Evolutionary conservation across 2,113 vertebrate genomes (phyloP).

Genomic region (Verasper variegatus): DNA sequence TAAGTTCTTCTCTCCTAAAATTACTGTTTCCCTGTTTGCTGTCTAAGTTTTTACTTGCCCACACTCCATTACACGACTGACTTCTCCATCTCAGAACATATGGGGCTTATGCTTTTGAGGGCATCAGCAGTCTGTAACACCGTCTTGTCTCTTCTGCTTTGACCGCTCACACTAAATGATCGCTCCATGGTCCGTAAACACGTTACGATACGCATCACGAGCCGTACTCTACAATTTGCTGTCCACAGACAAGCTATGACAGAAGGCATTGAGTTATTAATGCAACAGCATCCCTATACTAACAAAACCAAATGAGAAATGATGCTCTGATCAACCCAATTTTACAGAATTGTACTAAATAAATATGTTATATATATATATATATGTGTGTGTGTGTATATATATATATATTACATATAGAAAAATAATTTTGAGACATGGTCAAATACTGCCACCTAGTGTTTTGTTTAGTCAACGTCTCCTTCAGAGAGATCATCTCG

Average conservation of each 20-base stretch:
- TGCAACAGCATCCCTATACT: constrained; percentile 56
- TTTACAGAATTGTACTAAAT: constrained; percentile 44
- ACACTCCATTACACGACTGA: constrained; percentile 33
- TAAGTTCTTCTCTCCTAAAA: constrained; percentile 46
- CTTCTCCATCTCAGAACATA: constrained; percentile 36
- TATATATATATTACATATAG: background rate
- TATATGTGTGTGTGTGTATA: too few relatives aligned
- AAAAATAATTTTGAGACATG: constrained; percentile 21
- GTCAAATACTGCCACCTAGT: constrained; percentile 81
- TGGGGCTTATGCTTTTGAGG: constrained; percentile 19
- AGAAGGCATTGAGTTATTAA: constrained; percentile 48
- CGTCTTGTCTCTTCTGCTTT: constrained; percentile 44
- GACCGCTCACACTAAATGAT: constrained; percentile 41
- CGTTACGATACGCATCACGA: constrained; percentile 36
- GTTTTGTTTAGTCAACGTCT: constrained; percentile 38
- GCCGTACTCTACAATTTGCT: constrained; percentile 39
- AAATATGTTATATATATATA: background rate
- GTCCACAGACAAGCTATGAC: constrained; percentile 19
- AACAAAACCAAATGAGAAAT: constrained; percentile 56
- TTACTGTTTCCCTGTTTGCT: constrained; percentile 54
- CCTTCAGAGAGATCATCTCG: constrained; percentile 3
- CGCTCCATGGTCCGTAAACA: constrained; percentile 33
- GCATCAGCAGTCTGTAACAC: constrained; percentile 22
- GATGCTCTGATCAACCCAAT: constrained; percentile 58
- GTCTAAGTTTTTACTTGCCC: constrained; percentile 43